Percentiles rank a stretch among this genome's conserved stretches.
These are phyloP conservation scores for Propithecus coquereli DNA, from an alignment of 2,113 vertebrate genomes.

Conservation along the genomic window DNA sequence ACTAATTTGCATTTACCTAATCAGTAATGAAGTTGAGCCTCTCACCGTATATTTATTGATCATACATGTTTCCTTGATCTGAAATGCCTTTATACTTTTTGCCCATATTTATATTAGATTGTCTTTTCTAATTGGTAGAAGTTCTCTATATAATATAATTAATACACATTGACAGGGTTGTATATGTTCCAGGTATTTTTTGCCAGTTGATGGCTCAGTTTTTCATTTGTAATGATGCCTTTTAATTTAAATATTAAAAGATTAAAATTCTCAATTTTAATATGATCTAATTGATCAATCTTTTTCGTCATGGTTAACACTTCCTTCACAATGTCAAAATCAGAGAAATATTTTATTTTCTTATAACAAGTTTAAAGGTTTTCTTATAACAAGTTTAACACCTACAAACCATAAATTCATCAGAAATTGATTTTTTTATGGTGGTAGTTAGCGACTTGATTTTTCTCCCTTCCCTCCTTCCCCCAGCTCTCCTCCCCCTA, in stretches of 20 bases:
- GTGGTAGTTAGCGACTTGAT: neutral
- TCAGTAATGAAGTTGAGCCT: neutral
- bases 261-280: neutral
- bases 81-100: neutral
- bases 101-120: neutral
- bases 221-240: neutral
- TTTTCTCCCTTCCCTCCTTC: too few relatives aligned
- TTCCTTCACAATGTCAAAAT: neutral
- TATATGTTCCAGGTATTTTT: neutral
- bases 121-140: neutral
- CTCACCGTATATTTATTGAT: neutral
- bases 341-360: neutral
- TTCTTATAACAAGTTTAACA: neutral
- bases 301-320: neutral
- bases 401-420: neutral
- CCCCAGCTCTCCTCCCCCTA: too few relatives aligned
- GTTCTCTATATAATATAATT: neutral
- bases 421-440: neutral
- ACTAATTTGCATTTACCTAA: neutral
- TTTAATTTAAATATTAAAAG: neutral
- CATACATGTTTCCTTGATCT: neutral
- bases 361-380: neutral
- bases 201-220: neutral
- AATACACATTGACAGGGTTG: neutral
- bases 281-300: neutral